A percentile compares a stretch with the other conserved stretches of the same genome.
phyloP scores from a whole-genome alignment of 2,113 vertebrate genomes.

The Piprites chloris region DNA sequence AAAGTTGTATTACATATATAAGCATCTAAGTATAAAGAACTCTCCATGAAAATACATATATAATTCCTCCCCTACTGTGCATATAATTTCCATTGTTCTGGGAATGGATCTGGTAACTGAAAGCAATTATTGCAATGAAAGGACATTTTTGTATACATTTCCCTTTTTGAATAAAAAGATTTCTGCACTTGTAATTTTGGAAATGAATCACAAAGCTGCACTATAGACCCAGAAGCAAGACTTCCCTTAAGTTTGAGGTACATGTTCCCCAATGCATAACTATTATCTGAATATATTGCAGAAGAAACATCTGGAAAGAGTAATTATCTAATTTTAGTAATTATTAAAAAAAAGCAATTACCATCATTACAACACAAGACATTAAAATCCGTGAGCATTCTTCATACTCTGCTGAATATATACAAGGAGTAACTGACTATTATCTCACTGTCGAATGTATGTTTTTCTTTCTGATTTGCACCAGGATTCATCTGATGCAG shows the following conservation, averaged over 20 bases:
- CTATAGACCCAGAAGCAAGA: not conserved
- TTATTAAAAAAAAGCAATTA: not conserved
- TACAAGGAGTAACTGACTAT: not conserved
- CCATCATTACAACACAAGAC: not conserved
- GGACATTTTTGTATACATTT: not conserved
- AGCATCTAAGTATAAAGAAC: not conserved
- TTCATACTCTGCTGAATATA: not conserved
- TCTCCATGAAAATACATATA: not conserved
- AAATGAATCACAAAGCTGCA: not conserved
- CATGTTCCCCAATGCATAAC: not conserved
- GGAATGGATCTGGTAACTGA: not conserved
- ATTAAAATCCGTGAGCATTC: not conserved
- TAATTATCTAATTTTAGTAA: not conserved
- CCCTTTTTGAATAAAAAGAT: not conserved
- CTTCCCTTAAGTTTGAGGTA: not conserved
- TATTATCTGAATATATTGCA: not conserved
- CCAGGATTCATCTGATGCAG: not conserved
- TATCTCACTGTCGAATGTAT: not conserved
- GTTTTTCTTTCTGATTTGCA: not conserved
- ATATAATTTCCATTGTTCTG: not conserved
- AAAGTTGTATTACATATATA: not conserved
- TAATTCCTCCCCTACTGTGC: not conserved
- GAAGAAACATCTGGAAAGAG: not conserved
- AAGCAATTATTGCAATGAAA: not conserved
- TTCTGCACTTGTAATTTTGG: not conserved